These are phyloP conservation scores for Gavialis gangeticus DNA, from an alignment of 2,113 vertebrate species.

Conservation along the genomic window DNA sequence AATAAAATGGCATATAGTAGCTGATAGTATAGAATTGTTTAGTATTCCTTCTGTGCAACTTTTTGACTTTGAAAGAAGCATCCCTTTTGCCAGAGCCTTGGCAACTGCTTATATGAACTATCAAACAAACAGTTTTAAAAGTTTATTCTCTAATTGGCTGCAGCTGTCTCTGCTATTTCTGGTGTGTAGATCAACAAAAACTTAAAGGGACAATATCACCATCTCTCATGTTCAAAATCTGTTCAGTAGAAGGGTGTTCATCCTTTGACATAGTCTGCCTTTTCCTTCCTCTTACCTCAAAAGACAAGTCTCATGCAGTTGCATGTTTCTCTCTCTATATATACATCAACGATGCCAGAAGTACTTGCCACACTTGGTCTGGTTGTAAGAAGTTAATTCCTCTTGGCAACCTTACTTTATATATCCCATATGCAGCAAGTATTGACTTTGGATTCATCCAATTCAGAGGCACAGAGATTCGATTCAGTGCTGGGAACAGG, in stretches of 20 bases:
- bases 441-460: background rate
- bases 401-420: background rate
- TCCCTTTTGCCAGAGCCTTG: constrained; percentile 6
- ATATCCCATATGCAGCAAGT: background rate
- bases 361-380: background rate
- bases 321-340: background rate
- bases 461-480: too few species aligned
- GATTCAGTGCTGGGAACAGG: too few species aligned
- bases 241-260: background rate
- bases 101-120: constrained; percentile 39
- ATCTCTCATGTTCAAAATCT: background rate
- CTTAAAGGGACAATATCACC: background rate
- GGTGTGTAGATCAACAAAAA: background rate
- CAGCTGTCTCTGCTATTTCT: constrained; percentile 69
- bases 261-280: background rate
- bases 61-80: background rate
- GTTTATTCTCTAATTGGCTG: constrained; percentile 55
- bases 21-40: background rate
- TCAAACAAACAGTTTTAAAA: constrained; percentile 37
- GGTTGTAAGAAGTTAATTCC: background rate
- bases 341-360: background rate
- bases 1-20: background rate
- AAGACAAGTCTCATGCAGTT: background rate
- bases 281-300: background rate
- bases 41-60: background rate